Percentiles rank a stretch among this genome's conserved stretches.
Conservation (phyloP, 1,140 invertebrate genomes). For the Paraescarpia echinospica region DNA sequence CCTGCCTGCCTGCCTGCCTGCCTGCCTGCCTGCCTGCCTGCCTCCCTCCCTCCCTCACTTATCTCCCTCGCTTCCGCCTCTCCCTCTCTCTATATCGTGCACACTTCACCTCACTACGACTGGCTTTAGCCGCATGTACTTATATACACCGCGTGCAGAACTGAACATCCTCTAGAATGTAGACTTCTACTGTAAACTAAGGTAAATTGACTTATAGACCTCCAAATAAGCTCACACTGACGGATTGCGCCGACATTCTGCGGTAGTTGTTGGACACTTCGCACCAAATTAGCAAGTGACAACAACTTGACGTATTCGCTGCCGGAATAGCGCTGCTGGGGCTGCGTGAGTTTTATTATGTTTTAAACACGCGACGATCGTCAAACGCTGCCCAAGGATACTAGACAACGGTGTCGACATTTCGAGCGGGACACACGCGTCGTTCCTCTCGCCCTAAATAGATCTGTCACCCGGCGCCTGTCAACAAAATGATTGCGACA, state of each 20-base stretch:
- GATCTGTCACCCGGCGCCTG: background rate
- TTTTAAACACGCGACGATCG: background rate
- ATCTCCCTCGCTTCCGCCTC: no score
- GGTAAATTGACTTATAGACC: no score
- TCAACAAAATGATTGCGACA: background rate
- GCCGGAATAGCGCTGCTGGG: background rate
- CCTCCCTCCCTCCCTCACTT: background rate
- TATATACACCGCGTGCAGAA: background rate
- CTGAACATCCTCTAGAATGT: no score
- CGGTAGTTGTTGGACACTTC: background rate
- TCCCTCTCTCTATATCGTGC: no score
- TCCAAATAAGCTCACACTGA: no score
- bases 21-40: conserved; percentile 16
- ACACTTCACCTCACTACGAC: no score
- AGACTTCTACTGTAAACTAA: no score
- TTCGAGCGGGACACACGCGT: background rate
- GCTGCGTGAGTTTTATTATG: background rate
- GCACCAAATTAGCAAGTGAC: background rate
- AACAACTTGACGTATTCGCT: background rate
- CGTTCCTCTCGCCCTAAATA: background rate
- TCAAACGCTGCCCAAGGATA: background rate
- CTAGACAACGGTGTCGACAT: background rate
- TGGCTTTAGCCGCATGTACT: background rate
- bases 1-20: conserved; percentile 17
- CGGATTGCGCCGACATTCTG: background rate